Conservation (phyloP, 2,797 vertebrate genomes). For the Botia almorhae region DNA sequence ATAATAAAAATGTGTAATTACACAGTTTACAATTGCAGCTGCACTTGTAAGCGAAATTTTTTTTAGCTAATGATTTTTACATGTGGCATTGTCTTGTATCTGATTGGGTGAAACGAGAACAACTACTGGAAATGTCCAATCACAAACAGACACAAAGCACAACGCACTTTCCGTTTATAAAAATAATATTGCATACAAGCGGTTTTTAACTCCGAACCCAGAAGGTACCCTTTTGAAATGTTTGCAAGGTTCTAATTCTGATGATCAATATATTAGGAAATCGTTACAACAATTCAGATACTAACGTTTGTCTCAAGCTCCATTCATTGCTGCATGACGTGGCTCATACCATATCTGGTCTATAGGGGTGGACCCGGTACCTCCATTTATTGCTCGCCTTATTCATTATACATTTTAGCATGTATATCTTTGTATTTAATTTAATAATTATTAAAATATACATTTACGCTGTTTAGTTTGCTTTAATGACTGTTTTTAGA, state of each 20-base stretch:
- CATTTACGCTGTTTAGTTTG: fast-evolving
- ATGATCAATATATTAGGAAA: background rate
- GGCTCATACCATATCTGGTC: slow-evolving; percentile 40
- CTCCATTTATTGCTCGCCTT: background rate
- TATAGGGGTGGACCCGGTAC: background rate
- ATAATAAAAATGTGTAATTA: too few relatives aligned
- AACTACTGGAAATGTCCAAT: slow-evolving; percentile 57
- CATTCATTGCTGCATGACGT: slow-evolving; percentile 18
- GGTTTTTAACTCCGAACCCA: background rate
- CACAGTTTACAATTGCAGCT: too few relatives aligned
- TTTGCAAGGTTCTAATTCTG: background rate
- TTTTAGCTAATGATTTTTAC: background rate
- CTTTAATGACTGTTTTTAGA: background rate
- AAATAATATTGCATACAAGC: background rate
- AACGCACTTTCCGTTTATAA: slow-evolving; percentile 8
- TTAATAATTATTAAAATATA: fast-evolving
- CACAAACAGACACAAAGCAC: slow-evolving; percentile 65
- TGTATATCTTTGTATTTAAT: background rate
- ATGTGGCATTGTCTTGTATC: background rate
- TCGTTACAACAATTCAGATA: background rate
- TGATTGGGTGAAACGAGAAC: slow-evolving; percentile 47
- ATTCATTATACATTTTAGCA: background rate
- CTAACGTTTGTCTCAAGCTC: background rate
- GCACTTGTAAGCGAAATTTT: too few relatives aligned
- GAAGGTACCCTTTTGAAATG: background rate